phyloP scores from a whole-genome alignment of 2,113 vertebrate genomes.

The Pelvicachromis taeniatus region DNA sequence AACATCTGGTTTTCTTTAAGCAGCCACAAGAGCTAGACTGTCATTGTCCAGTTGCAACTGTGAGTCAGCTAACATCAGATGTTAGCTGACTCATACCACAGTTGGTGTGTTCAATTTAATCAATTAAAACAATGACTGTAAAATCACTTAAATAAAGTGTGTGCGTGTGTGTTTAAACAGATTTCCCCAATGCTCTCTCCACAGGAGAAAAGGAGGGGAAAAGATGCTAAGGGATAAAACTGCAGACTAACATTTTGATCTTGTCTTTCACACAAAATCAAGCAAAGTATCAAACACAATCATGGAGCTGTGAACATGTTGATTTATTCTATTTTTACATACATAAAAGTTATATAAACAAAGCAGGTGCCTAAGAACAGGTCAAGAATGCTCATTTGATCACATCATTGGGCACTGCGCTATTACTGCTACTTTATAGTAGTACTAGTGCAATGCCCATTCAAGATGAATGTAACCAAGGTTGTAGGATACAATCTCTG shows the following conservation, averaged over 20 bases:
- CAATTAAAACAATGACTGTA: neutral
- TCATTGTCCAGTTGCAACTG: neutral
- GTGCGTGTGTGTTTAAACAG: neutral
- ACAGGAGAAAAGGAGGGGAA: neutral
- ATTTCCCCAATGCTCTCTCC: neutral
- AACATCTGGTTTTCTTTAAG: neutral
- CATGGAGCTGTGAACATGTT: neutral
- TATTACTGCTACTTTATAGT: neutral
- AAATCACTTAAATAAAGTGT: neutral
- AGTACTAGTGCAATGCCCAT: neutral
- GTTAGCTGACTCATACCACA: neutral
- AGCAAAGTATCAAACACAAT: neutral
- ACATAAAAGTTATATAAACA: neutral
- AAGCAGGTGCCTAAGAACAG: neutral
- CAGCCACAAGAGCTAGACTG: neutral
- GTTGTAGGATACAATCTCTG: neutral
- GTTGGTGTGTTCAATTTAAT: neutral
- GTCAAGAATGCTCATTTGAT: neutral
- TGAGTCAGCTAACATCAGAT: neutral
- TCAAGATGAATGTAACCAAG: neutral
- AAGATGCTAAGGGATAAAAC: neutral
- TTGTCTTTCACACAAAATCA: neutral
- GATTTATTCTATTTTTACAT: no score
- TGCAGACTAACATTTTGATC: neutral
- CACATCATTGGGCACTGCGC: neutral